These are phyloP conservation scores for Tyrophagus putrescentiae DNA, from an alignment of 1,140 invertebrate species.

Conservation along the genomic window DNA sequence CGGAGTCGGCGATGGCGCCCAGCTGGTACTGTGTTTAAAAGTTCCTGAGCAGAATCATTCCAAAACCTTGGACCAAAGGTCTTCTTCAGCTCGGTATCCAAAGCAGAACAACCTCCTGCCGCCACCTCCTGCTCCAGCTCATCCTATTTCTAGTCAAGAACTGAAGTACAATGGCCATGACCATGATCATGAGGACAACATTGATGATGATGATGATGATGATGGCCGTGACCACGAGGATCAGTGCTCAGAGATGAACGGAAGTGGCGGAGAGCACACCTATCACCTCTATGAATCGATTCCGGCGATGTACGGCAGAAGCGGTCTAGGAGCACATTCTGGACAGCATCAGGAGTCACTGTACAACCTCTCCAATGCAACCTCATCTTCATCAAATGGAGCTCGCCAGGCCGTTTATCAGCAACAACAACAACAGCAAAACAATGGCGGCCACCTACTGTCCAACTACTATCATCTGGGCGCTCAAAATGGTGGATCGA, in stretches of 20 bases:
- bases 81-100: too few relatives aligned
- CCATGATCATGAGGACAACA: background rate
- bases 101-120: too few relatives aligned
- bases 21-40: constrained; percentile 54
- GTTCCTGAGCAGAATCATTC: background rate
- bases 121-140: background rate
- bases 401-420: background rate
- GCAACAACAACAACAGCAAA: background rate
- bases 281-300: constrained; percentile 16
- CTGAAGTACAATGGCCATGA: too few relatives aligned
- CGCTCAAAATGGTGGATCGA: too few relatives aligned
- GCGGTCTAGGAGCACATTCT: background rate
- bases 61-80: too few relatives aligned
- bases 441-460: background rate
- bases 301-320: constrained; percentile 7
- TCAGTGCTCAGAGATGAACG: background rate
- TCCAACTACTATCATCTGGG: background rate
- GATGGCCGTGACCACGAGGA: background rate
- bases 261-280: background rate
- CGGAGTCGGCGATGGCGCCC: constrained; percentile 79
- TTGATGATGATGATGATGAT: background rate
- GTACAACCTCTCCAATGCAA: background rate
- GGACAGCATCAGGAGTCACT: background rate
- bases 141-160: too few relatives aligned
- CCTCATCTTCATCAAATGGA: background rate